Evolutionary conservation across 2,113 vertebrate genomes (phyloP), one percentile per base, ranked within the genome.

Genomic region (Syrrhaptes paradoxus): DNA sequence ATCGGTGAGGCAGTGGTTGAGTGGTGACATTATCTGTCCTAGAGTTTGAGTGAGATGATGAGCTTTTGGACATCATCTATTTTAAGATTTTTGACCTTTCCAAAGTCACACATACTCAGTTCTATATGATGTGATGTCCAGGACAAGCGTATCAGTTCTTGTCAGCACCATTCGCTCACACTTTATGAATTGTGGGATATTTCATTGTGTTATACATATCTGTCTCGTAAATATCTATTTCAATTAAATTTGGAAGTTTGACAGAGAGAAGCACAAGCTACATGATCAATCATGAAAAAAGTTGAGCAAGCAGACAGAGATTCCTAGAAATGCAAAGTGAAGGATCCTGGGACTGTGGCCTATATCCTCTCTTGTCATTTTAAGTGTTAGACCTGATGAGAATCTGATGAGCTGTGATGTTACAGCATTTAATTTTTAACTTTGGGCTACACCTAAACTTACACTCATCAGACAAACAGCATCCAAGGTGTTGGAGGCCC

Each of bases 51-150:
- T 43, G 59, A 93, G 81, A 76, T 54, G 57, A 74, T 45, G 70
- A 74, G 29, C 57, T 95, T 87, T 62, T 91, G 90, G 80, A 90
- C 65, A 68, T 94, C 55, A 74, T 82, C 67, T 96, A 80, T 96
- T 96, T 96, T 89, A 88, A 93, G 90, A 32, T 36, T 93, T 93
- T 57, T 96, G 90, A 95, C 94, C 93, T 96, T 97, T 95, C 26
- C 26, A 83, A 51, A 74, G 48, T 72, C 0, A 0, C 58, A 80
- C 34, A 29, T 22, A 29, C 22, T 48, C 31, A 38, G n/a, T 92
- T 93, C 52, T 88, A 38, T 80, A 38, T 3, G 6, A 84, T 68
- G 34, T 31, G 78, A 75, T 65, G 61, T 52, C 55, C 82, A 66
- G 31, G 78, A 86, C 79, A 93, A 84, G 62, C 34, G 7, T 43